Base-by-base conservation (phyloP, 2,888 invertebrate genomes). In the Villa cingulata region DNA sequence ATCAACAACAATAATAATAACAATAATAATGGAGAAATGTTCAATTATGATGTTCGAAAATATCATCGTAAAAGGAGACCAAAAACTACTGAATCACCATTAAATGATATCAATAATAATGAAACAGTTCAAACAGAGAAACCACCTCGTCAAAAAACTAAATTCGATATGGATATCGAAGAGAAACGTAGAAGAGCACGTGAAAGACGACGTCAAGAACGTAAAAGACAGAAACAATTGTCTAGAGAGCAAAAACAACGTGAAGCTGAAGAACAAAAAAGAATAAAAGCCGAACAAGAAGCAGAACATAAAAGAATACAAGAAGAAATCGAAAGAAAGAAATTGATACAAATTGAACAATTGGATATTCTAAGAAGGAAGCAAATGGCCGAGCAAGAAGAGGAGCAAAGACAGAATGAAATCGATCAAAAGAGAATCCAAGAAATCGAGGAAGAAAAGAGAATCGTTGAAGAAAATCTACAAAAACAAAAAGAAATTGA, bases 401-500 rank as follows among this genome's bases (percentile, higher is more conserved):
- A 12, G 14, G 64, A 64, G 37, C 58, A 61, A 34, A 61, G 64
- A 47, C 32, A 47, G 43, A 37, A 37, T 9, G 47, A 47, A 29
- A n/a, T 19, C 4, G 43, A 27, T 12, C 18, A 43, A 37, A 32
- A 14, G 12, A 32, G 29, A 32, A 43, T 42, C 5, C 17, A 42
- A 9, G 37, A 20, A 29, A 23, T 37, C 15, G 42, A 47, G 43
- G 42, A 42, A 23, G 29, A 43, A 38, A n/a, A 32, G 12, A 7
- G 32, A 17, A 41, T 17, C 20, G 16, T 18, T 23, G 37, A 40
- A 45, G 32, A n/a, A 23, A 23, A 17, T 14, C 36, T 19, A 17
- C n/a, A 23, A 23, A 16, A 34, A 15, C 17, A 18, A 12, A 18
- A 42, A 42, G 34, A 42, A 18, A 12, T 12, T 3, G 29, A 32